Conservation (phyloP, 2,113 vertebrate genomes). For the Grammomys surdaster region DNA sequence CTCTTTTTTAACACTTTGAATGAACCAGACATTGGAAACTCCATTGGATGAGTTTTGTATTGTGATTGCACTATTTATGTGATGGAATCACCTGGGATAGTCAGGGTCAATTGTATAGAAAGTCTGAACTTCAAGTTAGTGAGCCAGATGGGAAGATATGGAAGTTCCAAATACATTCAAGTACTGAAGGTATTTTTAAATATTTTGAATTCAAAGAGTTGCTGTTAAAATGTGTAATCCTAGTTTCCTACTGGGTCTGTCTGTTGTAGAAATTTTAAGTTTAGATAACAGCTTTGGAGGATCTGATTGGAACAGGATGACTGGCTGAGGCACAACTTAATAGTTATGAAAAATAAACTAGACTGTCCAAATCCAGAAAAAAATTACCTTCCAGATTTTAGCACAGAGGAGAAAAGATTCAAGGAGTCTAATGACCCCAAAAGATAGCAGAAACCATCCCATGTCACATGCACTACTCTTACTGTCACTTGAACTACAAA, state of each 20-base stretch:
- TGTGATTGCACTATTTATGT: background rate
- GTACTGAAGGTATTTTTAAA: conserved; percentile 25
- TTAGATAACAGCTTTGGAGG: background rate
- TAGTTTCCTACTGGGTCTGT: background rate
- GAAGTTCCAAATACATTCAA: background rate
- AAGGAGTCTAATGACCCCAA: background rate
- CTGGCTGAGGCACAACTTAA: background rate
- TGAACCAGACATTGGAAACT: background rate
- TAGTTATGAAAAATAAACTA: background rate
- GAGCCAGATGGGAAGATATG: background rate
- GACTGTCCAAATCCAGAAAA: background rate
- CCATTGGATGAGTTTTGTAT: background rate
- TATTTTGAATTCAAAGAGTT: background rate
- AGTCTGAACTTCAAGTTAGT: background rate
- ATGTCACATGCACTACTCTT: background rate
- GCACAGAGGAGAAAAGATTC: background rate
- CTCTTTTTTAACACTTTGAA: background rate
- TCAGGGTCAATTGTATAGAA: background rate
- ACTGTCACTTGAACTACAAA: conserved; percentile 48
- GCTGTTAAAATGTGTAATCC: background rate
- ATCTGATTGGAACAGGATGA: background rate
- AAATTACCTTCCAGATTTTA: background rate
- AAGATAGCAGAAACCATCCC: background rate
- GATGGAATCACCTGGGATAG: background rate
- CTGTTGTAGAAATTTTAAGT: background rate